Evolutionary conservation across 2,888 invertebrate species (phyloP), one percentile per base, ranked within the genome.

Genomic region (Nomada lathburiana): DNA sequence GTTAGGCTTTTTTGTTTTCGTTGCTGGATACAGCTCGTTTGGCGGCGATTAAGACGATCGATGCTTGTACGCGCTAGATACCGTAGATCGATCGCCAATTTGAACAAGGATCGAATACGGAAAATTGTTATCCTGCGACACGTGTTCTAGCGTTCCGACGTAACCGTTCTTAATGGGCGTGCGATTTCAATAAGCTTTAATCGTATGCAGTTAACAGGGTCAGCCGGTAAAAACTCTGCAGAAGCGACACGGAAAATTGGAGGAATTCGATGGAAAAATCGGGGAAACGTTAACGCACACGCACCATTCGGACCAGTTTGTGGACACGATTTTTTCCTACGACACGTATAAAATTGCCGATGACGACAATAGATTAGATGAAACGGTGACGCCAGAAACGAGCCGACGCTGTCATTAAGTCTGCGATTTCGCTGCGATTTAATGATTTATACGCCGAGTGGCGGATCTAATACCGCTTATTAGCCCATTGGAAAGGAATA

Each of bases 391-490:
- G 29, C n/a, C 44, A 36, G 72, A 59, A 71, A 71, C 71, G 53
- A 53, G 63, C 23, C 20, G 53, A 55, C 50, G 16, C 36, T 52
- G 44, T 5, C 42, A 52, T 60, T 59, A 36, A 11, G 42, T 26
- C 36, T 47, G 47, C 36, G 85, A 76, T 82, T 80, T 73, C 62
- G 23, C 71, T 9, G 47, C 23, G 52, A 65, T 67, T 59, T 44
- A 26, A 71, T 77, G 74, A 85, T 85, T 82, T 77, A 77, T 77
- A 47, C 57, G 44, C 52, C 65, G 11, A 59, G 36, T 55, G 73
- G 13, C 42, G n/a, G 55, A 36, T 53, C 80, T 85, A 83, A 86
- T 83, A 76, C 73, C 64, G 77, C 86, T 86, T 83, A 86, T 86
- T 86, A 86, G 50, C 67, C 69, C 67, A 65, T 70, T 71, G 20